phyloP scores from a whole-genome alignment of 2,797 vertebrate genomes.

The Lepidocolaptes lacrymiger region DNA sequence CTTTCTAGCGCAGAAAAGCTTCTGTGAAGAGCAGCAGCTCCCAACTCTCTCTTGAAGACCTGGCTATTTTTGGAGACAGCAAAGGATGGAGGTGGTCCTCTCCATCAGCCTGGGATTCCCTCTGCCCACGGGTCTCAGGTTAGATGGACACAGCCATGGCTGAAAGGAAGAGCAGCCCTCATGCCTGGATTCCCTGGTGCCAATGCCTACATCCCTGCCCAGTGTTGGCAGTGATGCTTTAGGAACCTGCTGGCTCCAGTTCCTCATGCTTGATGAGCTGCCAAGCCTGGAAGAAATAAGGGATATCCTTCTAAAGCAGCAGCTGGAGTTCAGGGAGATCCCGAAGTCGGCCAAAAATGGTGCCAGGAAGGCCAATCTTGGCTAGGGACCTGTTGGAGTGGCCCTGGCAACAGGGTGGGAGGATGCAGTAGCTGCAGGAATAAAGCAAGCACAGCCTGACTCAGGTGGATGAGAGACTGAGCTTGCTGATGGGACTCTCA shows the following conservation, averaged over 20 bases:
- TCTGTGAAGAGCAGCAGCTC: background rate
- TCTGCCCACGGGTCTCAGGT: background rate
- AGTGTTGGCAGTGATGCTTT: background rate
- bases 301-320: conserved; percentile 13
- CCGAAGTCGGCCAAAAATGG: background rate
- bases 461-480: background rate
- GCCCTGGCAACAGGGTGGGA: background rate
- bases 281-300: conserved; percentile 3
- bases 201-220: background rate
- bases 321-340: conserved; percentile 30
- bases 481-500: background rate
- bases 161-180: background rate
- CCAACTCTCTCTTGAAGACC: background rate
- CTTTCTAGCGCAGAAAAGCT: conserved; percentile 5
- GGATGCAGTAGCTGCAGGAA: background rate
- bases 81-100: background rate
- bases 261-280: background rate
- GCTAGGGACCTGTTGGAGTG: background rate
- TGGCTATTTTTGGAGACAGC: background rate
- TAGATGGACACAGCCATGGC: background rate
- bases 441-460: background rate
- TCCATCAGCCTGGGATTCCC: background rate
- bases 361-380: background rate
- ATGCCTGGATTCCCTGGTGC: background rate
- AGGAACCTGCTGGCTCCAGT: background rate